These are phyloP conservation scores for Ceratina calcarata DNA, from an alignment of 1,140 invertebrate genomes.

Conservation along the genomic window DNA sequence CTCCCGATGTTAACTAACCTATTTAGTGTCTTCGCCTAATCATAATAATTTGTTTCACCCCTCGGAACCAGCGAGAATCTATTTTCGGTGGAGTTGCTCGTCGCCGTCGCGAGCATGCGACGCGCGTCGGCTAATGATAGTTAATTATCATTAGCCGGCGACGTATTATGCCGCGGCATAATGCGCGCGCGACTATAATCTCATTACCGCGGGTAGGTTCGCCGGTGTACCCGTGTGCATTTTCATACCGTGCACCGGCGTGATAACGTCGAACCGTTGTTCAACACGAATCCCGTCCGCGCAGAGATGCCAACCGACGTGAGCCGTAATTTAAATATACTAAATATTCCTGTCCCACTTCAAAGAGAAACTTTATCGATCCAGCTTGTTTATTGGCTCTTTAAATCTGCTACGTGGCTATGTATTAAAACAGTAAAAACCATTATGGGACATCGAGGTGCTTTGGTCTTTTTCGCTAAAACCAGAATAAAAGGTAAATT, in stretches of 20 bases:
- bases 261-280: slow-evolving; percentile 24
- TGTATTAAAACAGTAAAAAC: too few species aligned
- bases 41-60: neutral
- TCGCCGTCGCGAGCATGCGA: neutral
- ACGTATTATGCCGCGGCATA: slow-evolving; percentile 15
- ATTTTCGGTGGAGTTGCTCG: neutral
- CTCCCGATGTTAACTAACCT: too few species aligned
- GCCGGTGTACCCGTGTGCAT: slow-evolving; percentile 11
- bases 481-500: too few species aligned
- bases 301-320: neutral
- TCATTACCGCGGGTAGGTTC: slow-evolving; percentile 21
- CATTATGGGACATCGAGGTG: too few species aligned
- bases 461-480: too few species aligned
- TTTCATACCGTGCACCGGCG: slow-evolving; percentile 18
- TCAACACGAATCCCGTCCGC: neutral
- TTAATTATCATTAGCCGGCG: slow-evolving; percentile 48
- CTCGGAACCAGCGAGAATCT: neutral
- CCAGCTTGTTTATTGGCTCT: too few species aligned
- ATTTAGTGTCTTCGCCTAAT: neutral
- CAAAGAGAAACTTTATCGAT: neutral
- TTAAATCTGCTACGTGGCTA: too few species aligned
- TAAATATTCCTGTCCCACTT: neutral
- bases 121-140: slow-evolving; percentile 29
- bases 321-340: slow-evolving; percentile 28
- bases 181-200: slow-evolving; percentile 26